phyloP scores from a whole-genome alignment of 2,888 invertebrate species.

The Amphipoea oculea region DNA sequence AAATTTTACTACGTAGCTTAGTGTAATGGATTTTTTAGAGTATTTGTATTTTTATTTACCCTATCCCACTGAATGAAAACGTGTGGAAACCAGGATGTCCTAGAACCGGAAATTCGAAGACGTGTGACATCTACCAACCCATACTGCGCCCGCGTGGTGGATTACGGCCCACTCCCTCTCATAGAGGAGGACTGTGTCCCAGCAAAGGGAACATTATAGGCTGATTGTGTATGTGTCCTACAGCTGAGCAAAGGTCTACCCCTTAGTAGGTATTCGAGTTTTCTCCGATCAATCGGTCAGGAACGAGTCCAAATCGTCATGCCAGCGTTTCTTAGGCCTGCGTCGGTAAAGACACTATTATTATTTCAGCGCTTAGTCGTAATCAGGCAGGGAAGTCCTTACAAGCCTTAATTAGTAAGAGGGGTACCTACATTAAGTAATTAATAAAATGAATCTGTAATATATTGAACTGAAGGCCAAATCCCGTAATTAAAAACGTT shows the following conservation, averaged over 20 bases:
- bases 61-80: no score
- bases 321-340: background rate
- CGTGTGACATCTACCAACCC: background rate
- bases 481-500: no score
- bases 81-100: background rate
- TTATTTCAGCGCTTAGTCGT: constrained; percentile 24
- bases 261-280: background rate
- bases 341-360: background rate
- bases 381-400: constrained; percentile 28
- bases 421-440: constrained; percentile 36
- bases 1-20: background rate
- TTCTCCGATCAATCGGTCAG: background rate
- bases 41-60: background rate
- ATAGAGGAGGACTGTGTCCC: background rate
- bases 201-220: background rate
- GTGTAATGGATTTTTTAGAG: background rate
- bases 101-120: background rate
- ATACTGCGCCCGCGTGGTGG: no score
- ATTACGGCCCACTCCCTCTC: background rate
- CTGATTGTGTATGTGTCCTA: background rate
- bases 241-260: background rate
- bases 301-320: background rate
- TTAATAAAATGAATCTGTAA: constrained; percentile 46
- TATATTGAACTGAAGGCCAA: background rate
- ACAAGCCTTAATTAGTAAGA: constrained; percentile 13